Evolutionary conservation across 2,113 vertebrate genomes (phyloP), one percentile per base, ranked within the genome.

Genomic region (Cyprinodon tularosa): DNA sequence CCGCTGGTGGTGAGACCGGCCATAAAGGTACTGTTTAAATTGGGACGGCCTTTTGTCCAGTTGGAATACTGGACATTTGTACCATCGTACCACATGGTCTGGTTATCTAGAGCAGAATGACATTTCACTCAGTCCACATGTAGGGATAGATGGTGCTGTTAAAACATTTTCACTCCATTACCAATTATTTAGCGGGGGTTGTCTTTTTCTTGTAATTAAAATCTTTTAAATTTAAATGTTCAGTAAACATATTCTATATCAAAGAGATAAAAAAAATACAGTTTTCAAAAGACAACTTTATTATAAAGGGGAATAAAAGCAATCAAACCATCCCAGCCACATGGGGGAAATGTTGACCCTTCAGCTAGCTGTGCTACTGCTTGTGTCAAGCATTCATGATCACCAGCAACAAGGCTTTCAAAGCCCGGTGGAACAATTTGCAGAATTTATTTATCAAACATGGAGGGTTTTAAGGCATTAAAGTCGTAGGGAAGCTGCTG

Each of bases 61-160:
- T 97, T 96, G 73, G 96, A 96, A 83, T 95, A 99, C n/a, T 95
- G 94, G 62, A 97, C 89, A 12, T 76, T 86, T 57, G 96, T 97
- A 70, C 95, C 95, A 68, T 99, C 98, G 59, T 93, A 95, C 98
- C 98, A 99, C 88, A 93, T 95, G 71, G 96, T 90, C 79, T 88
- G 78, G 50, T 95, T 86, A 89, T 93, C 98, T 98, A 82, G 66
- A 72, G 66, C 47, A 67, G 4, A 84, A 77, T n/a, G 59, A 66
- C 77, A 80, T 11, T 68, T 60, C 4, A 7, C 17, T 57, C 17
- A 57, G 7, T n/a, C 6, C 50, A 57, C 50, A n/a, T 20, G 9
- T n/a, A 20, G 1, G 17, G 50, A 53, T 17, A 2, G 7, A 20
- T 53, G 50, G 17, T 17, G 50, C 50, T 20, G 15, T 53, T 6